These are phyloP conservation scores for Melanostigma gelatinosum DNA, from an alignment of 2,113 vertebrate species.

Conservation along the genomic window DNA sequence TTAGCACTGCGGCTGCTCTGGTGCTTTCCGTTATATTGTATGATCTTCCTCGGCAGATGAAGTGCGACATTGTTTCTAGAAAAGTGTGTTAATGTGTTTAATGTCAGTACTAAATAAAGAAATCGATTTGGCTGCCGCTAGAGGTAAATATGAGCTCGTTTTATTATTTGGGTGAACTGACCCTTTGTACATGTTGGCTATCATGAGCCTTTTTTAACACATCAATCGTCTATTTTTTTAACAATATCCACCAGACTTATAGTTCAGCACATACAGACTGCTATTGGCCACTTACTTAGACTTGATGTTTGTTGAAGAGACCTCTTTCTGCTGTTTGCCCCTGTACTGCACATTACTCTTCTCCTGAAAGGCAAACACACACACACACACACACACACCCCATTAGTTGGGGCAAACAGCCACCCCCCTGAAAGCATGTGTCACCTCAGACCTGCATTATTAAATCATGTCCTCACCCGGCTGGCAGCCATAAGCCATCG, in stretches of 20 bases:
- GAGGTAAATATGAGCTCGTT: background rate
- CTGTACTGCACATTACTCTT: conserved; percentile 78
- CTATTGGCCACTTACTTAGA: conserved; percentile 77
- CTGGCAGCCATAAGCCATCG: background rate
- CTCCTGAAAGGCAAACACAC: conserved; percentile 74
- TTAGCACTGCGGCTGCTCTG: background rate
- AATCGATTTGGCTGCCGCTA: too few species aligned
- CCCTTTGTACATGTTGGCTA: background rate
- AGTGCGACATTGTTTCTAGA: background rate
- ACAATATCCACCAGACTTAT: background rate
- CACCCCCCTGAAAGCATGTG: conserved; percentile 1
- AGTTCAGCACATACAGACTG: background rate
- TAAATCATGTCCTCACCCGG: conserved; percentile 29
- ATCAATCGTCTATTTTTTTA: background rate
- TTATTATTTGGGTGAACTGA: background rate
- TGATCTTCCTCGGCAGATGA: background rate
- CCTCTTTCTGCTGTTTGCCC: conserved; percentile 82
- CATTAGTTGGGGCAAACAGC: conserved; percentile 30
- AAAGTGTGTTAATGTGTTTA: background rate
- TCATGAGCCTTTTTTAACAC: background rate
- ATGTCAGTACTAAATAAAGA: background rate
- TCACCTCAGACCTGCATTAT: conserved; percentile 27
- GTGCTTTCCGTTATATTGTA: background rate
- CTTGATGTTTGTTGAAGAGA: conserved; percentile 74
- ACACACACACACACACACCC: conserved; percentile 46